Evolutionary conservation across 1,140 invertebrate genomes (phyloP), one percentile per base, ranked within the genome.

Genomic region (Octopus sinensis): DNA sequence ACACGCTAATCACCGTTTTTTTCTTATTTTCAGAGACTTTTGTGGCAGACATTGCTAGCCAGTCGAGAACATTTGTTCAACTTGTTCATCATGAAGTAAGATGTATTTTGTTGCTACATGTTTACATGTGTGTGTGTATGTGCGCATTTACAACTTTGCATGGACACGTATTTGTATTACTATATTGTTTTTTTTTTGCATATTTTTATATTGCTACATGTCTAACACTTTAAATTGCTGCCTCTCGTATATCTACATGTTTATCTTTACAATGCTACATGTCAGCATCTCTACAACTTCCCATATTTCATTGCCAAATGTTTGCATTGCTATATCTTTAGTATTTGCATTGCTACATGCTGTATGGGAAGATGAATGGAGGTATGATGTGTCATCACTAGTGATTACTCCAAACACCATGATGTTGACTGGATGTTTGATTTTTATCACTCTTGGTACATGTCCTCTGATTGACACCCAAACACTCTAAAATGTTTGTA

Each of bases 21-120:
- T 80, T 82, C 43, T 86, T 23, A 82, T 80, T 87, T 88, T 62
- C 83, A 91, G 89, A 81, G 77, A 91, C 92, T 43, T 95, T 97
- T 83, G 93, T 93, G 85, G 93, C 93, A 85, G 93, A 95, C 88
- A 93, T 96, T 10, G 88, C 89, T 51, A 82, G 87, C 75, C 92
- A 94, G 84, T 93, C 96, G 53, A 91, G 95, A 52, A 96, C 94
- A 17, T 92, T 97, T 81, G 93, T 95, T 43, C 95, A 97, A 88
- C 88, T 98, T 52, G 86, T 97, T 76, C 92, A 95, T 83, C 92
- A 94, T 83, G 95, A 96, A 85, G 89, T 90, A 85, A 75, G 80
- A 80, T 53, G 56, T 56, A 83, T 75, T 7, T 51, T 54, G 43
- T 82, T n/a, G 43, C 75, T 62, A 54, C 62, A 30, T 76, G 23